Evolutionary conservation across 1,140 invertebrate species (phyloP).

Genomic region (Capitella teleta): DNA sequence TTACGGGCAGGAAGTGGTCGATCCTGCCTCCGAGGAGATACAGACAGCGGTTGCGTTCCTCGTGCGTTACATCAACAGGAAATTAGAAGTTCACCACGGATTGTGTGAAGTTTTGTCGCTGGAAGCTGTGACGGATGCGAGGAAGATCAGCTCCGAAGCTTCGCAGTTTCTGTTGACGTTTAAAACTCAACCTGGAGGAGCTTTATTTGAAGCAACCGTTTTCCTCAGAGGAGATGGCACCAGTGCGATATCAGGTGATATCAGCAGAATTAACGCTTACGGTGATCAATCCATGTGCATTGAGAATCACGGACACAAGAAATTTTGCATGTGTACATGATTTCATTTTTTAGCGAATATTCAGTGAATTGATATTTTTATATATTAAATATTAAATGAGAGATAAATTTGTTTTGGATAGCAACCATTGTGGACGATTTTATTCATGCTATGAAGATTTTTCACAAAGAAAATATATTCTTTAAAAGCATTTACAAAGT

Average conservation of each 20-base stretch:
- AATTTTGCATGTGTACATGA: slow-evolving; percentile 30
- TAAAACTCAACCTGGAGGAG: slow-evolving; percentile 26
- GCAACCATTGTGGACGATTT: too few relatives aligned
- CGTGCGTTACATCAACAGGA: slow-evolving; percentile 19
- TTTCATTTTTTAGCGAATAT: too few relatives aligned
- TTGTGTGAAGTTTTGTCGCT: slow-evolving; percentile 18
- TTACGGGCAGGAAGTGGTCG: slow-evolving; percentile 18
- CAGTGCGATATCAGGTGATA: slow-evolving; percentile 22
- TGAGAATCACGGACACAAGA: slow-evolving; percentile 24
- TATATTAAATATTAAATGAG: too few relatives aligned
- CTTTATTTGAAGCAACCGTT: slow-evolving; percentile 31
- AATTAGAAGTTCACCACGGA: slow-evolving; percentile 11
- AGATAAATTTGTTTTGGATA: too few relatives aligned
- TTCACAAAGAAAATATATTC: too few relatives aligned
- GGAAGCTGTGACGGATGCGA: slow-evolving; percentile 4
- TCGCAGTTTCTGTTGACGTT: slow-evolving; percentile 29
- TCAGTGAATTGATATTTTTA: too few relatives aligned
- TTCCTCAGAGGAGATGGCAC: slow-evolving; percentile 16
- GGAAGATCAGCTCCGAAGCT: neutral
- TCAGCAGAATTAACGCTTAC: slow-evolving; percentile 37
- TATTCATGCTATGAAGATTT: too few relatives aligned
- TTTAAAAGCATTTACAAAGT: too few relatives aligned
- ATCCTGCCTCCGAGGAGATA: slow-evolving; percentile 8
- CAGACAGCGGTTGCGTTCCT: slow-evolving; percentile 16
- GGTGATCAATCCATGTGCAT: slow-evolving; percentile 30